Conservation (phyloP, 92 coral and sea anemone species). For the Porites divaricata region DNA sequence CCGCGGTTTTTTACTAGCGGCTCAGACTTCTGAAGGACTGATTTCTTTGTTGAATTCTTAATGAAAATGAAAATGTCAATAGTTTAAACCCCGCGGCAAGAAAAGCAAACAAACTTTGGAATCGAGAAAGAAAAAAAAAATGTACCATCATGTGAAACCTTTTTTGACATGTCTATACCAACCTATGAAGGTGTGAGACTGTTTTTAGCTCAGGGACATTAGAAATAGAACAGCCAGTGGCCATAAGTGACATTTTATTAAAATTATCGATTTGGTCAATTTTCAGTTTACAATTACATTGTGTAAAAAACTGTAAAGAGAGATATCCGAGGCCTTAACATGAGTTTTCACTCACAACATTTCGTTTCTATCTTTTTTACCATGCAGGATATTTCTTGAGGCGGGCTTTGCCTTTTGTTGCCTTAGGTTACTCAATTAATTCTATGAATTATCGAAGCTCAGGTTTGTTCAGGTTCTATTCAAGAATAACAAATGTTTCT, state of each 20-base stretch:
- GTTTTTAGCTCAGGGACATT: too few relatives aligned
- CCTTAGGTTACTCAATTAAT: too few relatives aligned
- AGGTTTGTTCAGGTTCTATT: too few relatives aligned
- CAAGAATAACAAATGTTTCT: too few relatives aligned
- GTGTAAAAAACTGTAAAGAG: neutral
- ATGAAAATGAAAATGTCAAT: neutral
- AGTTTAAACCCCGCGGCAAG: conserved; percentile 12
- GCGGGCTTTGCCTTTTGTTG: too few relatives aligned
- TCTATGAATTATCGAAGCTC: too few relatives aligned
- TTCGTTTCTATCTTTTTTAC: neutral
- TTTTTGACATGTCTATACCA: too few relatives aligned
- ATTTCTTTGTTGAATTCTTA: neutral
- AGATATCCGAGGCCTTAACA: neutral
- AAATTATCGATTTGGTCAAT: neutral
- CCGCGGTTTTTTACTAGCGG: too few relatives aligned
- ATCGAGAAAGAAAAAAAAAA: neutral
- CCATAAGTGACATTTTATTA: neutral
- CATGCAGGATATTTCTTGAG: too few relatives aligned
- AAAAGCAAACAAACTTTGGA: conserved; percentile 18
- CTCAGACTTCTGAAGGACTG: neutral
- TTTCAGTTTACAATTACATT: neutral
- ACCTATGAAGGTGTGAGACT: too few relatives aligned
- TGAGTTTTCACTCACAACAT: neutral
- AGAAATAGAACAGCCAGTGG: too few relatives aligned
- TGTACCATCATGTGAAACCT: too few relatives aligned